Percentiles rank a stretch among this genome's conserved stretches.
phyloP scores from a whole-genome alignment of 2,113 vertebrate species.

The Ursus arctos region DNA sequence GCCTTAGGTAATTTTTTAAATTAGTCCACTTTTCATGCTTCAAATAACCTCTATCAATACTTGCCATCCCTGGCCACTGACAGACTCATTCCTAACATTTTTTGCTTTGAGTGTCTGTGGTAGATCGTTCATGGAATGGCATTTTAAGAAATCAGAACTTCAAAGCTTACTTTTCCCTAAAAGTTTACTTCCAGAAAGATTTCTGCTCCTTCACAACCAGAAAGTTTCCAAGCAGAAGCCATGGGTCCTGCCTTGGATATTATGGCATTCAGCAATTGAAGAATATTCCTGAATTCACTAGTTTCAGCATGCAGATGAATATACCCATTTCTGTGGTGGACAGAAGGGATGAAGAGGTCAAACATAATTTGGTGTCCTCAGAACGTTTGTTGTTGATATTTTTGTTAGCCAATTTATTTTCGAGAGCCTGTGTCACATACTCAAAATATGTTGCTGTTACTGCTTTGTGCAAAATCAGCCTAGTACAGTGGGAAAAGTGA shows the following conservation, averaged over 20 bases:
- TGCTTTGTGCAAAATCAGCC: not conserved
- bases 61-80: not conserved
- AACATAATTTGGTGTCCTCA: not conserved
- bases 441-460: not conserved
- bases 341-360: not conserved
- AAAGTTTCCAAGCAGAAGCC: not conserved
- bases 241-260: not conserved
- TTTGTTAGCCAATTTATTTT: not conserved
- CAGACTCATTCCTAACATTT: not conserved
- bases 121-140: not conserved
- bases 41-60: not conserved
- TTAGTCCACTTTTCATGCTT: not conserved
- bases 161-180: not conserved
- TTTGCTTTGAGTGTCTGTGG: not conserved
- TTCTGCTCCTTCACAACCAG: not conserved
- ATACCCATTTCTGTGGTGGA: accelerated
- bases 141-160: constrained; percentile 33
- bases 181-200: not conserved
- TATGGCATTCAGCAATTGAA: not conserved
- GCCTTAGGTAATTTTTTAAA: not conserved
- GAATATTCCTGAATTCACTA: not conserved
- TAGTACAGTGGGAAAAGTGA: not conserved
- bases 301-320: not conserved
- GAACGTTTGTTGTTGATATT: not conserved
- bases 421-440: not conserved